These are phyloP conservation scores for Ophion costatus DNA, from an alignment of 2,888 invertebrate genomes.

Conservation along the genomic window DNA sequence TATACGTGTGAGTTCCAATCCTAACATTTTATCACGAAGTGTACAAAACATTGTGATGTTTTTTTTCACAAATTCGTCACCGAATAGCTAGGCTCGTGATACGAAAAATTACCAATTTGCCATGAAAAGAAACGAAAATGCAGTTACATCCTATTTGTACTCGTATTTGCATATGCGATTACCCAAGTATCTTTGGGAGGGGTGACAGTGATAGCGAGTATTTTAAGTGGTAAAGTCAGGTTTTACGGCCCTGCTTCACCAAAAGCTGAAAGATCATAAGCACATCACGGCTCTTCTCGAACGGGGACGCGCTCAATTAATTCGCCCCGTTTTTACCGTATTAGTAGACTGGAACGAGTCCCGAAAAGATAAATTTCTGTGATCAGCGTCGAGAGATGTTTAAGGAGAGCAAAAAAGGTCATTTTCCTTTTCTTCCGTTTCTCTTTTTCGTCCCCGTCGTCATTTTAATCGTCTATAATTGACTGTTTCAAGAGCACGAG, in stretches of 20 bases:
- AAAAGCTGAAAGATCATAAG: background rate
- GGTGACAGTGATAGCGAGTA: too few relatives aligned
- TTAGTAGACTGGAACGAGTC: background rate
- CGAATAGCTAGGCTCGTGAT: background rate
- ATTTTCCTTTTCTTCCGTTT: constrained; percentile 14
- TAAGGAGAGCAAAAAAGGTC: background rate
- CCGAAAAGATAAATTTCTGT: background rate
- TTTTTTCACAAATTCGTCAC: too few relatives aligned
- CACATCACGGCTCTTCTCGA: background rate
- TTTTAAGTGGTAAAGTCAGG: too few relatives aligned
- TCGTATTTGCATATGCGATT: too few relatives aligned
- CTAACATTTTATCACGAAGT: too few relatives aligned
- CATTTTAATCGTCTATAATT: constrained; percentile 30
- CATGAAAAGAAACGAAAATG: background rate
- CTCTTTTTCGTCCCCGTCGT: background rate
- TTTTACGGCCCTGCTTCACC: background rate
- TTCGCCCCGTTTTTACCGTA: background rate
- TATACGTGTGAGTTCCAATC: background rate
- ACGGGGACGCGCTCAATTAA: background rate
- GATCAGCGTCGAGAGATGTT: background rate
- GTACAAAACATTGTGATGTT: too few relatives aligned
- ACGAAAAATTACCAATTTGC: background rate
- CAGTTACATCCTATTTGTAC: too few relatives aligned
- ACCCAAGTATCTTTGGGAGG: too few relatives aligned
- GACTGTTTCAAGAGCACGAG: constrained; percentile 34